These are phyloP conservation scores for Apostichopus leukothele DNA, from an alignment of 53 echinoderm and acorn worm species.

Conservation along the genomic window DNA sequence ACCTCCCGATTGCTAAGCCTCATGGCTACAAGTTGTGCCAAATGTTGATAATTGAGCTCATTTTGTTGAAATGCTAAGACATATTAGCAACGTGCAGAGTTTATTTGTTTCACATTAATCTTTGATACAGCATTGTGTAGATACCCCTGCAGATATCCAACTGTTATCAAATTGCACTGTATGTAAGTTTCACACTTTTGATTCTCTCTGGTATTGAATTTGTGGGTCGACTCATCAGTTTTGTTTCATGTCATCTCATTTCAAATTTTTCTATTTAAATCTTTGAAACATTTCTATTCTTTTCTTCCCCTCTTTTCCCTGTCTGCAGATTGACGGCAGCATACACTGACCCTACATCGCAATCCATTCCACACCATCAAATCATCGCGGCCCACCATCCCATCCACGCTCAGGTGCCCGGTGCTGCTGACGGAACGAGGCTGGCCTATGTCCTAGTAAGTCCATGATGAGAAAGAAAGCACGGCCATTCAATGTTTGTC, in stretches of 20 bases:
- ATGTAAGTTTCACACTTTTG: too few relatives aligned
- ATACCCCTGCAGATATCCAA: too few relatives aligned
- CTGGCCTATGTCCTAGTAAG: slow-evolving; percentile 97
- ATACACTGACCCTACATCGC: slow-evolving; percentile 81
- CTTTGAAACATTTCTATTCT: background rate
- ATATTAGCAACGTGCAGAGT: too few relatives aligned
- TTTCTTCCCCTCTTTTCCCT: background rate
- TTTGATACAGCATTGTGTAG: too few relatives aligned
- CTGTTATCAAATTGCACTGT: too few relatives aligned
- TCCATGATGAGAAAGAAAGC: background rate
- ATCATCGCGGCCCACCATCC: slow-evolving; percentile 88
- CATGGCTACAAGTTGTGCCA: too few relatives aligned
- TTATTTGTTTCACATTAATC: too few relatives aligned
- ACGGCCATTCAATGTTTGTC: too few relatives aligned
- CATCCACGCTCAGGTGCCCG: slow-evolving; percentile 88
- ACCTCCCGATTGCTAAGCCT: too few relatives aligned
- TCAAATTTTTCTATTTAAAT: background rate
- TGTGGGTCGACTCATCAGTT: background rate
- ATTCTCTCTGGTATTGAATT: too few relatives aligned
- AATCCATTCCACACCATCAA: slow-evolving; percentile 79
- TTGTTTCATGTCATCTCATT: background rate
- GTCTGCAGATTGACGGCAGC: slow-evolving; percentile 79
- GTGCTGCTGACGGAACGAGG: slow-evolving; percentile 75
- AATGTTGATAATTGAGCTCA: too few relatives aligned
- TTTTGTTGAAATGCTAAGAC: too few relatives aligned